Evolutionary conservation across 2,888 invertebrate species (phyloP).

Genomic region (Xestia xanthographa): DNA sequence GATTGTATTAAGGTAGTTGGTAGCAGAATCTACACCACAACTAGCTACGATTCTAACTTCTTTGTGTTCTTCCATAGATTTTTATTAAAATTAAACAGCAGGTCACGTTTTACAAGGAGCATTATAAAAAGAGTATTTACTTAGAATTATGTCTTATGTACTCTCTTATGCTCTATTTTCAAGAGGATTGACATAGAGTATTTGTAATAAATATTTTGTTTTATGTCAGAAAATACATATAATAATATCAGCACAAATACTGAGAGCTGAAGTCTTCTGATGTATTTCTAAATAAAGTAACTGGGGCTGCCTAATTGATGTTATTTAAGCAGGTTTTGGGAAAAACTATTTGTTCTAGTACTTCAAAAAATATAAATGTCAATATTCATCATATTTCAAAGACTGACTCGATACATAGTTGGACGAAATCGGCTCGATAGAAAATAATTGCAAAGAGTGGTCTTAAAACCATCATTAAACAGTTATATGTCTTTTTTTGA

Average conservation of each 20-base stretch:
- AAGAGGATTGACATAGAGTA: neutral
- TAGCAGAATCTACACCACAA: neutral
- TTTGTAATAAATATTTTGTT: neutral
- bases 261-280: neutral
- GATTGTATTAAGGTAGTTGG: neutral
- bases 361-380: too few relatives aligned
- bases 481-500: too few relatives aligned
- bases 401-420: too few relatives aligned
- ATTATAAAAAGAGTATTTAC: neutral
- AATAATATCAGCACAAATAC: neutral
- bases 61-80: neutral
- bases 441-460: too few relatives aligned
- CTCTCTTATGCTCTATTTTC: neutral
- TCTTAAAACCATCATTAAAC: too few relatives aligned
- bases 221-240: neutral
- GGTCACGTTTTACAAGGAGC: neutral
- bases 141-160: neutral
- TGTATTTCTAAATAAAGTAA: conserved; percentile 2
- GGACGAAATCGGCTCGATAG: too few relatives aligned
- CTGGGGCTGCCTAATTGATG: too few relatives aligned
- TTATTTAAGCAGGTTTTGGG: too few relatives aligned
- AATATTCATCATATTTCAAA: too few relatives aligned
- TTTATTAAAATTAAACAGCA: neutral
- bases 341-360: too few relatives aligned
- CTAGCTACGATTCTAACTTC: neutral